Base-by-base conservation (phyloP, 2,888 invertebrate species). In the Morinoia aosen region DNA sequence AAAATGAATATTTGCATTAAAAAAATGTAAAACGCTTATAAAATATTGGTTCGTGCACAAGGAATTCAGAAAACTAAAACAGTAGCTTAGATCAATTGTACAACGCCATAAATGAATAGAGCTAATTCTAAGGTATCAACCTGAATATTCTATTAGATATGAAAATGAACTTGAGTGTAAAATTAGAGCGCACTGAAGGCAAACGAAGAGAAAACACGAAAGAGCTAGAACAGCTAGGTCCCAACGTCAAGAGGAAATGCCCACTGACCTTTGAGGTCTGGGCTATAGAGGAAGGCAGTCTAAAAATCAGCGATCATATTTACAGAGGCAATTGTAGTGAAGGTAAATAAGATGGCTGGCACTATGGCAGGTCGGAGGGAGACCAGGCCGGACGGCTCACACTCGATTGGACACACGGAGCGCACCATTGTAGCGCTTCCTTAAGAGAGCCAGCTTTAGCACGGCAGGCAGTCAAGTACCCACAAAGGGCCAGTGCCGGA, bases 361-460 rank as follows among this genome's bases (percentile, higher is more conserved):
- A 90, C 39, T 90, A 90, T 90, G 48, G 39, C 90, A 90, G 90
- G 90, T 10, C 90, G 57, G 93, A 93, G 93, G 57, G n/a, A 93
- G 93, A 40, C 56, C 33, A 93, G 93, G n/a, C 39, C 93, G 93
- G 57, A 48, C 93, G 57, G 93, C 93, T 57, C 57, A 90, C 93
- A 57, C 93, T 93, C 57, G 93, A 56, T 93, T 93, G 93, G 93
- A 93, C 93, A 93, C 93, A 93, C 25, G 93, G 93, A 93, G 93
- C 33, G 93, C 57, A 57, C 93, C 93, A 93, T 93, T 93, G 93
- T 93, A 56, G 57, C 4, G 93, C 58, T 93, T 57, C 58, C 93
- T 93, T 57, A 93, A 33, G 93, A 93, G 93, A 58, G 57, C n/a
- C 93, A 39, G 40, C 40, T 48, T 90, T 57, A n/a, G 56, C 93